Evolutionary conservation across 2,113 vertebrate species (phyloP), one percentile per base, ranked within the genome.

Genomic region (Coreoperca whiteheadi): DNA sequence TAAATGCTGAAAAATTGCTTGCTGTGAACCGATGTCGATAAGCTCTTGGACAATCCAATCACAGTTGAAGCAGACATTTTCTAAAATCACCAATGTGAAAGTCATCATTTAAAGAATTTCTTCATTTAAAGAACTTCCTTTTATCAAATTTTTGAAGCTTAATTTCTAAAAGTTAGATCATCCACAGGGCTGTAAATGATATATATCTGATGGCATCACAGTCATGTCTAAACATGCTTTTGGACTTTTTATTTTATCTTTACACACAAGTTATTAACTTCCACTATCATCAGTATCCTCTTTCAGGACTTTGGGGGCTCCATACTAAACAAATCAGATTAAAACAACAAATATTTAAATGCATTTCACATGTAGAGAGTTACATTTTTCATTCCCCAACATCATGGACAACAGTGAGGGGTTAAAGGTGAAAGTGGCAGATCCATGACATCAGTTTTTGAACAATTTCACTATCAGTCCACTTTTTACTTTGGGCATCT

Each of bases 401-500:
- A 86, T 71, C 68, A 83, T 69, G 82, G 74, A 53, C 60, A 63
- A 67, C 23, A 74, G 23, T 20, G 15, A 61, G 11, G 34, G 50
- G 79, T 88, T 82, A 87, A 67, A 91, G 87, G 85, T 84, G 78
- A 78, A 74, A 50, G 30, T 32, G 37, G 18, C 28, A 71, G 53
- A 81, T 74, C 63, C 16, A n/a, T n/a, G 15, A 74, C 8, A 53
- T 81, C 60, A 39, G 18, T 67, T 64, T 6, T 14, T 34, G 1
- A 69, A 54, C 25, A 48, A 77, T 74, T 56, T 81, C 67, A 53
- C 72, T 64, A 69, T 64, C 53, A 50, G 68, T 67, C 64, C 18
- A 59, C 8, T 16, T 84, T 70, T 67, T 70, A 41, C 57, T 34
- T 23, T 50, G 21, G 39, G 21, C 23, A 57, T 57, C 69, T 46